Evolutionary conservation across 2,888 invertebrate species (phyloP), one percentile per base, ranked within the genome.

Genomic region (Agrochola lota): DNA sequence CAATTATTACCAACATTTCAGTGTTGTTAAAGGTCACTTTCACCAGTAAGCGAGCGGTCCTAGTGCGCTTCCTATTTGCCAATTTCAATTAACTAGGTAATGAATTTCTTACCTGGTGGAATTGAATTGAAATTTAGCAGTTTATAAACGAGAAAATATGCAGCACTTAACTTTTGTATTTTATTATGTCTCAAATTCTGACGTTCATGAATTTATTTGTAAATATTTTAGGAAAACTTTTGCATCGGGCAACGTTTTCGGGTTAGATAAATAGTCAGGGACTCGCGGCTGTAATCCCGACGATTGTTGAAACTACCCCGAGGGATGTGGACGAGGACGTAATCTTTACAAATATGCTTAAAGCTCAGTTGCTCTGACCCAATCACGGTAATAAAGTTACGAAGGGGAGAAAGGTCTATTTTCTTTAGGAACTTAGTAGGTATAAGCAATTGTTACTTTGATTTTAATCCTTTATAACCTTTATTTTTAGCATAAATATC

Each of bases 331-430:
- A 59, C 35, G 17, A n/a, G 59, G 9, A 59, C 0, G 35, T 57
- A 57, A 68, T 55, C 9, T 59, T 59, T 59, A 35, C 23, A 68
- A 68, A 68, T 69, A 69, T 60, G 68, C 60, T 69, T 59, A 69
- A 69, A 69, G 35, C 20, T 35, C 60, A 17, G n/a, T 35, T n/a
- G 35, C 35, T 62, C n/a, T 20, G n/a, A 35, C 35, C 35, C 62
- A 62, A 60, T 35, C 62, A 69, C 17, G 35, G n/a, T n/a, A 62
- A 17, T 35, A 69, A 7, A n/a, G 60, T 69, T 69, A 35, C n/a
- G 6, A n/a, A 69, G 35, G 17, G 59, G 35, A n/a, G n/a, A 62
- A 62, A 62, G 62, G 69, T 67, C n/a, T n/a, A 35, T 69, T 60
- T 69, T n/a, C 35, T 60, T 35, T 35, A 6, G 35, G 6, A n/a